Base-by-base conservation (phyloP, 2,888 invertebrate genomes). In the Drosophila algonquin region DNA sequence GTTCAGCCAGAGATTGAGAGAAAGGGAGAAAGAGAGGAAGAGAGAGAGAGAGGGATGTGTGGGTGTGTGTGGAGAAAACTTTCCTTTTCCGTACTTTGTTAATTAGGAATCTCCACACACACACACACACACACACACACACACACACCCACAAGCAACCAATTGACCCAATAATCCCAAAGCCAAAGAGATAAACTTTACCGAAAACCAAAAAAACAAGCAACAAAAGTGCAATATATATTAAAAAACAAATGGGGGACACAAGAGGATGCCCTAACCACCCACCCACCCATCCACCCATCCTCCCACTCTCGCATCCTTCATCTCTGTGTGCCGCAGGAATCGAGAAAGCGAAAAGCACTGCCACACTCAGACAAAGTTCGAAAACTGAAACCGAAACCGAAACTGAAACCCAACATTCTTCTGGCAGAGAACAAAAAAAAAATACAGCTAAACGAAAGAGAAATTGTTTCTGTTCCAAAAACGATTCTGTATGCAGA, bases 101-200 rank as follows among this genome's bases (percentile, higher is more conserved):
- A 86, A 83, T 83, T 81, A 86, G 82, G 71, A 79, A 68, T 64
- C 55, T 51, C 55, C 65, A 44, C 63, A 35, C 12, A 35, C 12
- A 12, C 35, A 4, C 35, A 4, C 21, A 56, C 45, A 59, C 55
- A 32, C 46, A 63, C 69, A n/a, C n/a, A n/a, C n/a, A n/a, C 65
- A 44, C 63, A 35, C 12, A 35, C 12, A 12, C 35, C 1, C 35
- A 4, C 45, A 55, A 30, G 24, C 56, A 32, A 55, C 51, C 81
- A 81, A 83, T 81, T 86, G 87, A 86, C 84, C 87, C 81, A 83
- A 67, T 71, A 78, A 76, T 61, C 46, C 57, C 40, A 40, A 9
- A 63, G 67, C 52, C 72, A 71, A 40, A 40, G 40, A 40, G 64
- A 79, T 79, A 63, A 77, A 78, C 63, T 73, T 79, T 79, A 48